Evolutionary conservation across 2,888 invertebrate species (phyloP), one percentile per base, ranked within the genome.

Genomic region (Hedya salicella): DNA sequence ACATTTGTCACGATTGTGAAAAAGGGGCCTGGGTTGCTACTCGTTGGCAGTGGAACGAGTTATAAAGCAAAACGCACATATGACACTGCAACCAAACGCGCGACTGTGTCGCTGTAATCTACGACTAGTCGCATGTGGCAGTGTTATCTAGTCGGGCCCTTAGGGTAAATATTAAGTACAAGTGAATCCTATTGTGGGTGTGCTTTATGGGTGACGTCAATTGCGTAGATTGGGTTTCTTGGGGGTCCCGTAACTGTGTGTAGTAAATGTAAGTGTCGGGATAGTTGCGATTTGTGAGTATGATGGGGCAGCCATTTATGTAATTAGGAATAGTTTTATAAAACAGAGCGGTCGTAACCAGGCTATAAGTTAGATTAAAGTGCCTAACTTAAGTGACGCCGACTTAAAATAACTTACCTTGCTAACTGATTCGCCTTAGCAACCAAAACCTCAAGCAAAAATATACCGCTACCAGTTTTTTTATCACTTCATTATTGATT

Each of bases 191-290:
- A n/a, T 56, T 44, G 56, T 13, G 54, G 13, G 21, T 2, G 13
- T 30, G 56, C 16, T 56, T 56, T 56, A 30, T 44, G 30, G 44
- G 30, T 17, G 44, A 30, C 44, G 44, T 42, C 56, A 44, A 56
- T 56, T 56, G 56, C 56, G 42, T 3, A 56, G 44, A 56, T 56
- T 56, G 44, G 53, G 39, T 53, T 53, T 6, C 40, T 56, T 42
- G 11, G 16, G 25, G 40, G 54, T 16, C 17, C 30, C 44, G 8
- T 56, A 56, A 56, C 42, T 30, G 56, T 21, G 25, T 0, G 44
- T 6, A 44, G 30, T 56, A 44, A 32, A 56, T 56, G 25, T 44
- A 40, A 30, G 56, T 16, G 54, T 16, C 17, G 25, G 40, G 40
- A 3, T 6, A 3, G 8, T 25, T 25, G 54, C 11, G 44, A 56